Evolutionary conservation across 2,797 vertebrate species (phyloP).

Genomic region (Sebastes trivittatus): DNA sequence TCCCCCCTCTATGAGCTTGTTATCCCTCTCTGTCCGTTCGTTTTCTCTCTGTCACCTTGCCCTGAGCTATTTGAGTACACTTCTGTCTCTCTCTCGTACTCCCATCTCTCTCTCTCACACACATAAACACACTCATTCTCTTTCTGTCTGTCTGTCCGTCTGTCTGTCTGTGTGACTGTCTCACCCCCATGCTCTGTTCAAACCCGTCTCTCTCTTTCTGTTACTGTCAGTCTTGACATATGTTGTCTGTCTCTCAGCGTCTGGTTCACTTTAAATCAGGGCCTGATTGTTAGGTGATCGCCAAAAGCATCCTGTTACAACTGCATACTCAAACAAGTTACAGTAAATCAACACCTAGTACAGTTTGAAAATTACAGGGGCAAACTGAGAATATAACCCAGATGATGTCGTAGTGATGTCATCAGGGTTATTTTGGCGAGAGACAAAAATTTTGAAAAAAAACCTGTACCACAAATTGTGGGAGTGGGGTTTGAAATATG

Average conservation of each 20-base stretch:
- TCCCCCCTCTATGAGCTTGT: constrained; percentile 60
- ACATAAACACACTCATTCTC: constrained; percentile 37
- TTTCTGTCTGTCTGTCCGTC: constrained; percentile 17
- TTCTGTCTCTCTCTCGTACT: constrained; percentile 50
- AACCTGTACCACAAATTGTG: background rate
- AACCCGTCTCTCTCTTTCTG: constrained; percentile 18
- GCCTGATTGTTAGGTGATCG: background rate
- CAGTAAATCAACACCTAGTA: background rate
- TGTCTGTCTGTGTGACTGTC: constrained; percentile 15
- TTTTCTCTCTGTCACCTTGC: constrained; percentile 73
- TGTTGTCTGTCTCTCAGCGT: constrained; percentile 26
- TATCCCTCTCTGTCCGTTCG: constrained; percentile 70
- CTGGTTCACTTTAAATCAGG: background rate
- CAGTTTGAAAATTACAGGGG: no score
- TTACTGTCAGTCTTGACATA: constrained; percentile 31
- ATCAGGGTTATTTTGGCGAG: background rate
- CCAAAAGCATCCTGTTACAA: background rate
- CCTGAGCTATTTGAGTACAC: constrained; percentile 71
- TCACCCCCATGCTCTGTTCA: constrained; percentile 8
- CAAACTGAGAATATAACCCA: background rate
- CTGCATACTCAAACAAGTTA: background rate
- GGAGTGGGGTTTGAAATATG: background rate
- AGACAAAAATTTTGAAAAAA: background rate
- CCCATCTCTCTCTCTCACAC: constrained; percentile 16
- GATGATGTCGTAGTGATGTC: background rate